phyloP scores from a whole-genome alignment of 2,113 vertebrate species.

The Uria lomvia region DNA sequence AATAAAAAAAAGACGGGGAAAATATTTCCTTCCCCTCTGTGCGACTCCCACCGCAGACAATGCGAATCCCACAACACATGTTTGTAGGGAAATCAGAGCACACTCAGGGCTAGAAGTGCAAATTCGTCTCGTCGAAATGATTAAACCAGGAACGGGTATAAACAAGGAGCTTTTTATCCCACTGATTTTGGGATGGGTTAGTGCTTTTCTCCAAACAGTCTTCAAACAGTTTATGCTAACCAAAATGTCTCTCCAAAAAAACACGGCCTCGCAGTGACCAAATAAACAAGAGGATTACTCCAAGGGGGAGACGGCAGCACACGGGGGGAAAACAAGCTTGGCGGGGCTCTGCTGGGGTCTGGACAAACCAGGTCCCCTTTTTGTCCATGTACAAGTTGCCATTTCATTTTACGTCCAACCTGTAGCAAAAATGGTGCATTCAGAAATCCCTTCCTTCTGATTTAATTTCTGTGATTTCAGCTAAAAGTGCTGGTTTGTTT shows the following conservation, averaged over 20 bases:
- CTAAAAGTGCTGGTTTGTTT: neutral
- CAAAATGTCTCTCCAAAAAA: neutral
- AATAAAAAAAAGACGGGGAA: neutral
- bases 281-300: neutral
- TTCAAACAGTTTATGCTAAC: slow-evolving; percentile 42
- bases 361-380: neutral
- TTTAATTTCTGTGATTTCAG: neutral
- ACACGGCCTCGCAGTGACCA: neutral
- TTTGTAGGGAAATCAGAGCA: slow-evolving; percentile 37
- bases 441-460: neutral
- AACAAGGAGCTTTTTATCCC: slow-evolving; percentile 46
- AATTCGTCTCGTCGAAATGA: slow-evolving; percentile 10
- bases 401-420: neutral
- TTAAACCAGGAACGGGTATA: slow-evolving; percentile 17
- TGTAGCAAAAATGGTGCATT: neutral
- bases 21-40: slow-evolving; percentile 21
- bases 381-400: neutral
- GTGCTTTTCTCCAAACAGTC: slow-evolving; percentile 30
- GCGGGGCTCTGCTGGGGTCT: fast-evolving
- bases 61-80: slow-evolving; percentile 13
- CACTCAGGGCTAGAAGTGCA: slow-evolving; percentile 23
- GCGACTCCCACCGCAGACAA: slow-evolving; percentile 7
- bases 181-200: slow-evolving; percentile 16
- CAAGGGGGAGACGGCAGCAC: neutral
- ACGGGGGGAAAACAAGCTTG: neutral